phyloP scores from a whole-genome alignment of 2,797 vertebrate species.

The Tympanoctomys barrerae region DNA sequence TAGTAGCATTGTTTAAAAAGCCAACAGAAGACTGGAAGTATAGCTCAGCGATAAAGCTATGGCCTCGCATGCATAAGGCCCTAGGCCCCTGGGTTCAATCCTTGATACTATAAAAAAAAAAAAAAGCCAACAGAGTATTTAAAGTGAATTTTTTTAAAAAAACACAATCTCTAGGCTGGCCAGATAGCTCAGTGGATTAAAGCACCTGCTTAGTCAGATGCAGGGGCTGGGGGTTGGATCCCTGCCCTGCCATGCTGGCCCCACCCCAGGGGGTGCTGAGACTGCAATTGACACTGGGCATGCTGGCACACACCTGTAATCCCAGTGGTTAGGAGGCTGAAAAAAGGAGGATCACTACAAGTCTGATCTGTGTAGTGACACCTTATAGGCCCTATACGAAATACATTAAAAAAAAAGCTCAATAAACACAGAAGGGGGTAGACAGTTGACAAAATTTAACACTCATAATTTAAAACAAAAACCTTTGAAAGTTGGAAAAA shows the following conservation, averaged over 20 bases:
- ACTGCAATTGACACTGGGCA: too few relatives aligned
- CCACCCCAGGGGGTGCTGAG: too few relatives aligned
- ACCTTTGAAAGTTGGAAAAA: neutral
- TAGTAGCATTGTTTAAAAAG: neutral
- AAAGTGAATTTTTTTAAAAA: neutral
- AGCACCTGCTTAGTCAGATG: too few relatives aligned
- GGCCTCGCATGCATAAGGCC: neutral
- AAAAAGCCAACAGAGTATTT: neutral
- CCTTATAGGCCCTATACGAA: too few relatives aligned
- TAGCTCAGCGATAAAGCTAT: neutral
- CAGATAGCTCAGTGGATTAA: too few relatives aligned
- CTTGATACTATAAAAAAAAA: neutral
- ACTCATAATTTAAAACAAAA: constrained; percentile 18
- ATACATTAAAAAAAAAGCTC: neutral
- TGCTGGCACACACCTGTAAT: too few relatives aligned
- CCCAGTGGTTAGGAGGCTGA: too few relatives aligned
- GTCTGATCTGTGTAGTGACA: too few relatives aligned
- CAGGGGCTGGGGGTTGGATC: too few relatives aligned
- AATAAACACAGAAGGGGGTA: neutral
- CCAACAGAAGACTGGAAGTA: neutral
- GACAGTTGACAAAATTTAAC: neutral
- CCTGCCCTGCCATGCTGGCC: too few relatives aligned
- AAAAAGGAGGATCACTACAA: too few relatives aligned
- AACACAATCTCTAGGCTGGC: neutral
- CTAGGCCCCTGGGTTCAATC: neutral